A percentile compares a stretch with the other conserved stretches of the same genome.
Evolutionary conservation across 2,113 vertebrate genomes (phyloP).

Genomic region (Upupa epops): DNA sequence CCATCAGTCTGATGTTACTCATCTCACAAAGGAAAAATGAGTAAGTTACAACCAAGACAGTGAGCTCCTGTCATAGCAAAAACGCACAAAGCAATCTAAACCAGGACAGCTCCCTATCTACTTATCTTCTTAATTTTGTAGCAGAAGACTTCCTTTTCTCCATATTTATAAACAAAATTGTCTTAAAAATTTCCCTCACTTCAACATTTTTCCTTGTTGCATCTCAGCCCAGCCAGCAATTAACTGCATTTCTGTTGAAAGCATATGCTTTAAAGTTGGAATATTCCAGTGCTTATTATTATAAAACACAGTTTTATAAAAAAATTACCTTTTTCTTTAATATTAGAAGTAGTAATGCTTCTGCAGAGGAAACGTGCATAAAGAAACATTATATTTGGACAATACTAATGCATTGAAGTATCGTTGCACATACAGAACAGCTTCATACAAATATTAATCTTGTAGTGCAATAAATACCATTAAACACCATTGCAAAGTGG

Average conservation of each 20-base stretch:
- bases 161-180: not conserved
- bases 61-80: not conserved
- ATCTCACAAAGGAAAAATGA: not conserved
- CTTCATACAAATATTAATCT: not conserved
- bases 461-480: not conserved
- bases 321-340: not conserved
- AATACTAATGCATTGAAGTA: not conserved
- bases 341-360: not conserved
- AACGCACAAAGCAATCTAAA: no score
- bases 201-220: not conserved
- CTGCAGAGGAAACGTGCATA: not conserved
- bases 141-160: not conserved
- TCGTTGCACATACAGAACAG: not conserved
- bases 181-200: not conserved
- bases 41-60: not conserved
- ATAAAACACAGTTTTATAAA: not conserved
- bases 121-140: not conserved
- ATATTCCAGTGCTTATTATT: not conserved
- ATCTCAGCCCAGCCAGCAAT: not conserved
- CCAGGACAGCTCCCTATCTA: not conserved
- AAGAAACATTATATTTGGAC: not conserved
- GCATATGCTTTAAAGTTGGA: not conserved
- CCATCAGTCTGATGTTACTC: not conserved
- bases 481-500: not conserved
- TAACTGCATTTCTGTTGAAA: not conserved